Evolutionary conservation across 2,113 vertebrate species (phyloP), one percentile per base, ranked within the genome.

Genomic region (Mus musculus): DNA sequence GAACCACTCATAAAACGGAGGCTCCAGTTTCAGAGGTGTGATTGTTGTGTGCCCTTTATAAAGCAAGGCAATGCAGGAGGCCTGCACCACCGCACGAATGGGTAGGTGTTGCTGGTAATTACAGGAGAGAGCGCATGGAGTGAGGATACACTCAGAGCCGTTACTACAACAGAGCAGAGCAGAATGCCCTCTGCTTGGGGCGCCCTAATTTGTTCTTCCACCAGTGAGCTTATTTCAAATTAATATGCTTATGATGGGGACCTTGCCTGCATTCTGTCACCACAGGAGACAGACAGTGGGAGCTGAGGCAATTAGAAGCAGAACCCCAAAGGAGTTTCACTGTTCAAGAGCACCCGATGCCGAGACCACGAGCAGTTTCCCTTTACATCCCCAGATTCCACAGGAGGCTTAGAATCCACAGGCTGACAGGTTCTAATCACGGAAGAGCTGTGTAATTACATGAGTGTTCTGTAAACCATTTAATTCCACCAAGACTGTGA

Each of bases 91-190:
- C 30, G 22, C 42, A 54, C 0, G 4, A 42, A 28, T 19, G 22
- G 36, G 16, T 54, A 7, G 26, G 13, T 26, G 19, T 28, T 13
- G 5, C 24, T 54, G 28, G 1, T 72, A 54, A 63, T 89, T 46
- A 36, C 5, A 2, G 20, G 36, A 85, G 61, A 69, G 24, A 71
- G 36, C 8, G 14, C 42, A 0, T 5, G 39, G 80, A 63, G n/a
- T 14, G 30, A 49, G 13, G 28, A 14, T 36, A 10, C 0, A 11
- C 22, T 33, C 42, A 52, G 33, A 90, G 9, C 36, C 1, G 1
- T 4, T 7, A 26, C 5, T 4, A 42, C 26, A 5, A 52, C 39
- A 1, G 0, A 11, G 80, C 10, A 5, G 13, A 11, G 52, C 1
- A 4, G 30, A 26, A 17, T 11, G 5, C n/a, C 7, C 77, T 30